These are phyloP conservation scores for Sardina pilchardus DNA, from an alignment of 2,113 vertebrate genomes.

Conservation along the genomic window DNA sequence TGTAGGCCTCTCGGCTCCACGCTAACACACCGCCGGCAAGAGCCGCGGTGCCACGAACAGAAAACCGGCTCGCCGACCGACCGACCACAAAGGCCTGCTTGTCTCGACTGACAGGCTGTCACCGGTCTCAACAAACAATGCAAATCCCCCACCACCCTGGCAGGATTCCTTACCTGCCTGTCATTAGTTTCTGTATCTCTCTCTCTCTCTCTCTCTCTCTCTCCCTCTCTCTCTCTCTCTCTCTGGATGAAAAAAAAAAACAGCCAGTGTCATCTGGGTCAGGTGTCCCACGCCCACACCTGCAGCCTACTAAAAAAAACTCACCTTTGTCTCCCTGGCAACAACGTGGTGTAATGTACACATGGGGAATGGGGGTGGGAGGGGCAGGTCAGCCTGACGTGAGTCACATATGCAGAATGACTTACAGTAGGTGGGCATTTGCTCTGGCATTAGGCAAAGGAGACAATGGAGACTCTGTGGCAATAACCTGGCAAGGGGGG, in stretches of 20 bases:
- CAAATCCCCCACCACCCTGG: conserved; percentile 29
- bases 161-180: conserved; percentile 35
- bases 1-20: neutral
- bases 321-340: conserved; percentile 41
- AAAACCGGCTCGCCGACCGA: neutral
- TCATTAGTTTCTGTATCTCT: conserved; percentile 17
- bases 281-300: conserved; percentile 1
- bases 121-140: conserved; percentile 8
- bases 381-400: neutral
- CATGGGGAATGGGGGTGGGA: neutral
- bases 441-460: neutral
- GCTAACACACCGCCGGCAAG: neutral
- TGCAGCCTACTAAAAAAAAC: conserved; percentile 19
- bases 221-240: neutral
- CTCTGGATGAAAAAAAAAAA: neutral
- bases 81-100: conserved; percentile 3
- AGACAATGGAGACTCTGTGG: neutral
- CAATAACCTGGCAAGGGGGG: neutral
- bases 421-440: neutral
- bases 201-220: neutral
- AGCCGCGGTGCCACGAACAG: neutral
- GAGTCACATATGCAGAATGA: neutral
- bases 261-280: conserved; percentile 7
- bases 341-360: conserved; percentile 21
- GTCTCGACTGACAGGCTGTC: conserved; percentile 3